Base-by-base conservation (phyloP, 2,888 invertebrate genomes). In the Eristalis arbustorum region DNA sequence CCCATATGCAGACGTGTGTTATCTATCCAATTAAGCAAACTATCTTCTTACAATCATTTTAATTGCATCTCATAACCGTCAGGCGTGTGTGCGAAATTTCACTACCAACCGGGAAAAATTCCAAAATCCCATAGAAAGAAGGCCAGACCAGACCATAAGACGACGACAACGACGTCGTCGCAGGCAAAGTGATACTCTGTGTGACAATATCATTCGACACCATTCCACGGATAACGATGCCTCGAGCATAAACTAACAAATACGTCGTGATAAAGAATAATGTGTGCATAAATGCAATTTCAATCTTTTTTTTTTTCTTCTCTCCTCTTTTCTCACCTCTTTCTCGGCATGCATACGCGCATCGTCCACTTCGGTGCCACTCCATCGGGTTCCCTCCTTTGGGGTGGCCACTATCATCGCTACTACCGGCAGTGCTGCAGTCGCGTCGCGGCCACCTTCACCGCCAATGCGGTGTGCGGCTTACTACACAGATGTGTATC, bases 211-310 rank as follows among this genome's bases (percentile, higher is more conserved):
- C 28, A 72, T 73, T 31, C 76, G 67, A 76, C 76, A 81, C 79
- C 74, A 79, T 79, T 84, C 80, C 56, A 37, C 61, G 56, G 28
- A 62, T 28, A 25, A 68, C 61, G 75, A 66, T 82, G 66, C 81
- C 85, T 78, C 72, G 49, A 77, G 68, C 80, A 49, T 56, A 73
- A 80, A 80, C 75, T 76, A 84, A 85, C 85, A 82, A 82, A 82
- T 78, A 81, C 57, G 72, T 87, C 87, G 87, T 79, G 87, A 87
- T 79, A 87, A 75, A 78, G 71, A 87, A 75, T 72, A 83, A 79
- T 79, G 67, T 75, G 76, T 79, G 75, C 83, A 87, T 83, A 87
- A 83, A 78, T 87, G 87, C 87, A 83, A 83, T 82, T 73, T 85
- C 81, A 81, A 73, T 85, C 76, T 63, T 76, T 80, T 62, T 57